Base-by-base conservation (phyloP, 2,888 invertebrate species). In the Agrotis exclamationis region DNA sequence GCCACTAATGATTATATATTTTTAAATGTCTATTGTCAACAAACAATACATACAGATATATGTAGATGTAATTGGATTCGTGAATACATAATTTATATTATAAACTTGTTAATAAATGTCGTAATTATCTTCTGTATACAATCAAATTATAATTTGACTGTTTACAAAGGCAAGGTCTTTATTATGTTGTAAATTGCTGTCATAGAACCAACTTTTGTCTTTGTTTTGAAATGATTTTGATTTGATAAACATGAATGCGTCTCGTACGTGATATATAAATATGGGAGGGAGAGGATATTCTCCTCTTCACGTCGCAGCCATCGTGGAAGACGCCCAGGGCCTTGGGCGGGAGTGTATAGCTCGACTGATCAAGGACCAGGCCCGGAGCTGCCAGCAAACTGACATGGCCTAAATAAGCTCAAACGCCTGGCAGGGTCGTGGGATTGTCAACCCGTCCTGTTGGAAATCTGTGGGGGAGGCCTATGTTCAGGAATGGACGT, bases 121-220 rank as follows among this genome's bases (percentile, higher is more conserved):
- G 18, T 56, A 28, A 70, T 47, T 33, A 20, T 24, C 22, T 7
- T 11, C 14, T 3, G 0, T 18, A 11, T 11, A 28, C 44, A 22
- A 39, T 59, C 45, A 47, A 58, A 58, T 47, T 58, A 24, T 33
- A 14, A 20, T 50, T 48, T 44, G 18, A 22, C n/a, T 71, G 11
- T 20, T 47, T 7, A 70, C 22, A 51, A 22, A 20, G n/a, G 33
- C 51, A 51, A 58, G n/a, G 22, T n/a, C 33, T 14, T 9, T n/a
- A 59, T 58, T 51, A 33, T 56, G 20, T 11, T 44, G n/a, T 13
- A 28, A 70, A 57, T 70, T 44, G 11, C 24, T 54, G 18, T 68
- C 16, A 47, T 66, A 11, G 24, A 22, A 6, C 58, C n/a, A 24
- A 2, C n/a, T 20, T 47, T 39, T 50, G 20, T n/a, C 44, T 51